Conservation (phyloP, 2,797 vertebrate genomes). For the Hapalemur alaotrensis region DNA sequence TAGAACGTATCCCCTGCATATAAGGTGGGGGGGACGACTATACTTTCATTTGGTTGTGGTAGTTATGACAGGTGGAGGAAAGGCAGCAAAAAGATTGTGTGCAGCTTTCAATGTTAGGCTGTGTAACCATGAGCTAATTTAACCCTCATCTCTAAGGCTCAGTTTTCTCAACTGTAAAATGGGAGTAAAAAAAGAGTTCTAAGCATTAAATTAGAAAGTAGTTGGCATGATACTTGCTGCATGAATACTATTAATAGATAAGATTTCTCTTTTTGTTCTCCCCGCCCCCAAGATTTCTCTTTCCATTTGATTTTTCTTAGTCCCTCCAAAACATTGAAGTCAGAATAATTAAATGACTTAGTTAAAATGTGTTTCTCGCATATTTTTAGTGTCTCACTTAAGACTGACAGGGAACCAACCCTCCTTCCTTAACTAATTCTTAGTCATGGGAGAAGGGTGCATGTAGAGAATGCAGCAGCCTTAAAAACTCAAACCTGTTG, state of each 20-base stretch:
- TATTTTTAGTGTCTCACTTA: slow-evolving; percentile 34
- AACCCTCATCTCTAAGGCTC: not conserved
- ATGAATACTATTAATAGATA: not conserved
- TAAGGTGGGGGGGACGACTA: no score
- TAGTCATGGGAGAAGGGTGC: slow-evolving; percentile 51
- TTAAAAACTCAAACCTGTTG: slow-evolving; percentile 84
- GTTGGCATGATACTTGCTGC: not conserved
- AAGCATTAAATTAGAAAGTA: slow-evolving; percentile 45
- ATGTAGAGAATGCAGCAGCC: slow-evolving; percentile 43
- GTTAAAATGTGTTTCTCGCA: slow-evolving; percentile 33
- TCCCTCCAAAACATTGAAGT: not conserved
- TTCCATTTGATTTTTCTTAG: slow-evolving; percentile 40
- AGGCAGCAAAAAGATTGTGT: not conserved
- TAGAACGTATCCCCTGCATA: not conserved
- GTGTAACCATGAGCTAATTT: not conserved
- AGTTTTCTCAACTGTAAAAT: slow-evolving; percentile 48
- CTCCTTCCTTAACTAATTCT: slow-evolving; percentile 68
- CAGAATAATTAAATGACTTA: slow-evolving; percentile 33
- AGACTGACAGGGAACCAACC: slow-evolving; percentile 10
- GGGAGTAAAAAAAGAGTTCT: slow-evolving; percentile 38
- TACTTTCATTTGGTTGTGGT: slow-evolving; percentile 54
- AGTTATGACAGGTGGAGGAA: slow-evolving; percentile 3
- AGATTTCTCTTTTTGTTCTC: slow-evolving; percentile 14
- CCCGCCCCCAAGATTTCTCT: not conserved
- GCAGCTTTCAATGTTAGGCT: slow-evolving; percentile 16